Evolutionary conservation across 2,888 invertebrate genomes (phyloP), one percentile per base, ranked within the genome.

Genomic region (Cataglyphis albicans): DNA sequence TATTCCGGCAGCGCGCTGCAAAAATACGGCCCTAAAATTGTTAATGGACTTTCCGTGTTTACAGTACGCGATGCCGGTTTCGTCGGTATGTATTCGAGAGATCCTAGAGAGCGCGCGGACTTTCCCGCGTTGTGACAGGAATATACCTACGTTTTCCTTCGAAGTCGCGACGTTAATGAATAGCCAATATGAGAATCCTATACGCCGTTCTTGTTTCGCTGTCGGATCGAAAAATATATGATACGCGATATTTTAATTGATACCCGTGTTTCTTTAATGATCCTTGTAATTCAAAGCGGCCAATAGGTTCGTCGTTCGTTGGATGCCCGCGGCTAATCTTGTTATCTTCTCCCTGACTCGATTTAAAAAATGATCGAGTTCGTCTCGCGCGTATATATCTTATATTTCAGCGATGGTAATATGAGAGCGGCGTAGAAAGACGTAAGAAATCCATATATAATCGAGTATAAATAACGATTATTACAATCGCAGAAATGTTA

Each of bases 1-100:
- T 90, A 88, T 84, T 87, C 84, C 74, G 68, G 76, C 61, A 21
- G 75, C 88, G 88, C 29, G 32, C 72, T 68, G 74, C 83, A 84
- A 84, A 72, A 85, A 86, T 86, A 84, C 87, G 85, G 84, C 74
- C 86, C 87, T 82, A 88, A 92, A 92, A 92, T 92, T 92, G 92
- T 92, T 92, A 92, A 92, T 92, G 92, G 92, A 91, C 89, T 92
- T 92, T 92, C 85, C 92, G 87, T 92, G 92, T 92, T 91, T 89
- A 80, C 78, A 80, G 78, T 72, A 32, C 21, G 59, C 32, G 86
- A 85, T 57, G 83, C 70, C 64, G 87, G 72, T 84, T 80, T 72
- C 78, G 78, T 44, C 44, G 70, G 32, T 21, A 55, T 32, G 68
- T 64, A 18, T 78, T 35, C 44, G 57, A 18, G 70, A 55, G 70